A percentile compares a stretch with the other conserved stretches of the same genome.
phyloP scores from a whole-genome alignment of 2,888 invertebrate genomes.

The Cosmorhoe ocellata region DNA sequence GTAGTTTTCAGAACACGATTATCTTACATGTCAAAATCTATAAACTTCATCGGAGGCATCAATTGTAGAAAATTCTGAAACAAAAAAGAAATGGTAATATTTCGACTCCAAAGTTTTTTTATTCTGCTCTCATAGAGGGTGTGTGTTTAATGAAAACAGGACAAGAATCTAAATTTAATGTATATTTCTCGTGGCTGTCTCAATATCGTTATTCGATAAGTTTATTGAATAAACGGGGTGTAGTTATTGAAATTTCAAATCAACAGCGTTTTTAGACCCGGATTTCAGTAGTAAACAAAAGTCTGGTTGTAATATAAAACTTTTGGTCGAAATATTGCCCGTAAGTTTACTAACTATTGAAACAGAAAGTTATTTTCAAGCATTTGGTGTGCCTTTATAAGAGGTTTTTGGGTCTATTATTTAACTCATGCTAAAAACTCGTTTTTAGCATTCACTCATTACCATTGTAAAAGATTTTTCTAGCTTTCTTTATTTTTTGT shows the following conservation, averaged over 20 bases:
- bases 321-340: constrained; percentile 5
- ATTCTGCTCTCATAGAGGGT: constrained; percentile 50
- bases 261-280: constrained; percentile 39
- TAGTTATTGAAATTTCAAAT: constrained; percentile 46
- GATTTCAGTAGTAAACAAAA: too few relatives aligned
- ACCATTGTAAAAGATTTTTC: too few relatives aligned
- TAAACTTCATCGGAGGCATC: background rate
- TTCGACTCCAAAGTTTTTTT: constrained; percentile 42
- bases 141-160: constrained; percentile 62
- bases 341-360: too few relatives aligned
- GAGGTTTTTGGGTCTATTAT: too few relatives aligned
- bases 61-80: background rate
- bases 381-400: too few relatives aligned
- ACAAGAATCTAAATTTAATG: constrained; percentile 65
- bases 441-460: too few relatives aligned
- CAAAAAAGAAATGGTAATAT: background rate
- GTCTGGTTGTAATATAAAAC: constrained; percentile 18
- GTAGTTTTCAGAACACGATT: too few relatives aligned
- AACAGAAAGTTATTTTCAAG: too few relatives aligned
- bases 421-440: too few relatives aligned
- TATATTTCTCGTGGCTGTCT: constrained; percentile 49
- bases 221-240: constrained; percentile 46
- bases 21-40: too few relatives aligned
- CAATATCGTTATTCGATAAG: constrained; percentile 57
- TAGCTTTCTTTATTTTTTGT: too few relatives aligned